phyloP scores from a whole-genome alignment of 37 sponge, comb jelly and placozoan species.

The Spongilla lacustris region DNA sequence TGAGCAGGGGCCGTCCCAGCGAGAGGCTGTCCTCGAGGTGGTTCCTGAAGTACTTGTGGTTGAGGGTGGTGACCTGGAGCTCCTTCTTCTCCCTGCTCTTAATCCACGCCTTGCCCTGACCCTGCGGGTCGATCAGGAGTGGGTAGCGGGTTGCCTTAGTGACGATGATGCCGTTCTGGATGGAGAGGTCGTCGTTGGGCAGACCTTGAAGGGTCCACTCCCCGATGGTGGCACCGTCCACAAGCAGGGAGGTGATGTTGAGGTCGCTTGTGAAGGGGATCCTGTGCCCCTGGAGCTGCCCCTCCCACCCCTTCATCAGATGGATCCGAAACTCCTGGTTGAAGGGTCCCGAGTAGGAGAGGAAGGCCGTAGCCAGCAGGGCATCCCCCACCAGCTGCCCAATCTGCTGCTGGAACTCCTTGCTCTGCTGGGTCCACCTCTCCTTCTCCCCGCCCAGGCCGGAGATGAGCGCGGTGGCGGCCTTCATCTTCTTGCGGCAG shows the following conservation, averaged over 20 bases:
- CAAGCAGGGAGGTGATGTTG: constrained; percentile 85
- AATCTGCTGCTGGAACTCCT: constrained; percentile 93
- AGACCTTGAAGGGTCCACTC: constrained; percentile 99
- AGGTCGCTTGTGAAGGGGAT: constrained; percentile 90
- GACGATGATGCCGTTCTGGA: constrained; percentile 97
- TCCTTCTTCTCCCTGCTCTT: constrained; percentile 79
- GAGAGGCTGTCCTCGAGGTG: constrained; percentile 97
- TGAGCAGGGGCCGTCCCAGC: constrained; percentile 90
- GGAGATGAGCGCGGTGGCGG: constrained; percentile 94
- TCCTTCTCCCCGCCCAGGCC: constrained; percentile 97
- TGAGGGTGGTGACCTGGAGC: constrained; percentile 87
- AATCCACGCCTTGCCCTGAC: constrained; percentile 99
- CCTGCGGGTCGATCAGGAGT: constrained; percentile 97
- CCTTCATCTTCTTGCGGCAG: constrained; percentile 92
- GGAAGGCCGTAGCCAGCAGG: constrained; percentile 92
- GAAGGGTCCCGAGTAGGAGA: constrained; percentile 98
- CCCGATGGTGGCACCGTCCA: constrained; percentile 87
- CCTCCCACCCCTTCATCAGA: constrained; percentile 89
- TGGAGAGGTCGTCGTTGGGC: constrained; percentile 98
- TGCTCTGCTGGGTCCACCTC: constrained; percentile 97
- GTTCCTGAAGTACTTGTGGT: constrained; percentile 96
- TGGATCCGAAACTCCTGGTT: constrained; percentile 92
- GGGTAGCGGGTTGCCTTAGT: constrained; percentile 97
- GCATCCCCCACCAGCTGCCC: constrained; percentile 96
- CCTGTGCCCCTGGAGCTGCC: constrained; percentile 67